Conservation (phyloP, 2,888 invertebrate species). For the Linnaemya tessellans region DNA sequence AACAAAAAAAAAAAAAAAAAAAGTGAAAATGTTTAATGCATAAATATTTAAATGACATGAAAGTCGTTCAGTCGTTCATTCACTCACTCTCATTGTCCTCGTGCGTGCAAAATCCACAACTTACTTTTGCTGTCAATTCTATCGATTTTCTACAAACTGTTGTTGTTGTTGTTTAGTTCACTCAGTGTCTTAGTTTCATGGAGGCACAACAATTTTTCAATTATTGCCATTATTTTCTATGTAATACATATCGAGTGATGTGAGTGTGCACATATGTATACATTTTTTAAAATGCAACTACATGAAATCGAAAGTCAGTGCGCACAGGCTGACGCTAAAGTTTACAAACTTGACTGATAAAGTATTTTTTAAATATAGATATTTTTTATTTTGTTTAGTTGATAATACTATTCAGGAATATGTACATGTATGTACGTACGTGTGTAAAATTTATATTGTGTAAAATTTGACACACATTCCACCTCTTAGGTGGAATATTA, state of each 20-base stretch:
- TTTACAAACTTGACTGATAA: slow-evolving; percentile 11
- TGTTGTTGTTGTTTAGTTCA: slow-evolving; percentile 25
- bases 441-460: no score
- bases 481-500: no score
- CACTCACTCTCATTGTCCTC: slow-evolving; percentile 6
- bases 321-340: neutral
- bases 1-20: neutral
- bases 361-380: no score
- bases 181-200: slow-evolving; percentile 13
- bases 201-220: slow-evolving; percentile 43
- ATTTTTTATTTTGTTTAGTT: no score
- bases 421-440: no score
- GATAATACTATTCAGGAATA: no score
- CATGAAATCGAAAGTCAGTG: slow-evolving; percentile 6
- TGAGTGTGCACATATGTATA: slow-evolving; percentile 37
- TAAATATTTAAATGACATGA: slow-evolving; percentile 61
- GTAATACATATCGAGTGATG: slow-evolving; percentile 49
- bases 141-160: slow-evolving; percentile 49
- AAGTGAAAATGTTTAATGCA: slow-evolving; percentile 20
- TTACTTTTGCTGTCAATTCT: slow-evolving; percentile 53
- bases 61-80: slow-evolving; percentile 38
- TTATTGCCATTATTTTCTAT: slow-evolving; percentile 54
- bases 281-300: neutral
- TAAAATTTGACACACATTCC: no score
- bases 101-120: slow-evolving; percentile 8